Evolutionary conservation across 2,797 vertebrate species (phyloP), one percentile per base, ranked within the genome.

Genomic region (Diplodus puntazzo): DNA sequence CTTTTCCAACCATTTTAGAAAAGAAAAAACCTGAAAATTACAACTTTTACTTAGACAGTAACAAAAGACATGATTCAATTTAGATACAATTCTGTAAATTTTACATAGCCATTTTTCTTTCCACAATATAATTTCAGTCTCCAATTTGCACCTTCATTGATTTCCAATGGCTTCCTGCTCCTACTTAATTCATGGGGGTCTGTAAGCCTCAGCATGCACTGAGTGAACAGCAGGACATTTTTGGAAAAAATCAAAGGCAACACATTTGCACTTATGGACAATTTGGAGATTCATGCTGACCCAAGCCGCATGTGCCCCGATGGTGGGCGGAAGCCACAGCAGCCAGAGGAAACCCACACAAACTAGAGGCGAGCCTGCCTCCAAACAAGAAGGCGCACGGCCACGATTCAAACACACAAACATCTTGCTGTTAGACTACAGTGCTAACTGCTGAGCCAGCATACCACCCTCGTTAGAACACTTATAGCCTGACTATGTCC

Each of bases 351-450:
- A 79, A 73, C 74, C 75, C 73, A 80, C 78, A 71, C 66, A 75
- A 83, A 79, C 79, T 70, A 18, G 60, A 81, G 74, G 73, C 34
- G 34, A 81, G 73, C 18, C 20, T 11, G 80, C 62, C 50, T 81
- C 43, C 52, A 49, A 80, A 82, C 20, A 46, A 55, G 53, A 70
- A 53, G 63, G 21, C 78, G 71, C 48, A 67, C 1, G 30, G 74
- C 53, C 70, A 73, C 21, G 43, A 84, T 48, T 79, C 68, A 79
- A 81, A 79, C 59, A 48, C 59, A 59, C 77, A 83, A 81, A 68
- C 73, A 69, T 73, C 71, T 69, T 23, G 62, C 72, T 80, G 73
- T 34, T 69, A 79, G 55, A 63, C 54, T 63, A 21, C 66, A 21
- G 58, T 20, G 77, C 58, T 49, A 59, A 70, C 82, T 75, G 79